These are phyloP conservation scores for Drosophila borborema DNA, from an alignment of 2,888 invertebrate genomes.

Conservation along the genomic window DNA sequence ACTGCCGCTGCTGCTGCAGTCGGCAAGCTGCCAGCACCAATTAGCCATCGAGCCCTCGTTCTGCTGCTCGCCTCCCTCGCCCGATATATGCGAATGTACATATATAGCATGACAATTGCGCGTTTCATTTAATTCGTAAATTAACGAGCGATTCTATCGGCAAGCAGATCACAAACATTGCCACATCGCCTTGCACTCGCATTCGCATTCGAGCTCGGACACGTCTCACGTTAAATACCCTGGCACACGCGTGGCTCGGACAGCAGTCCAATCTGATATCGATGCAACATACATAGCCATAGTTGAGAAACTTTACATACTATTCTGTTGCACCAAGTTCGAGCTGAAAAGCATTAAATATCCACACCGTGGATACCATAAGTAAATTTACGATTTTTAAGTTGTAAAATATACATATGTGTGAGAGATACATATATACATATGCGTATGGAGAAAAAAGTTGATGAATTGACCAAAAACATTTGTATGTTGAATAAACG, in stretches of 20 bases:
- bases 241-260: background rate
- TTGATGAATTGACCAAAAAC: too few relatives aligned
- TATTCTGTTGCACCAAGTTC: too few relatives aligned
- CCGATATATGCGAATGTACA: background rate
- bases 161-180: constrained; percentile 33
- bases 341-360: too few relatives aligned
- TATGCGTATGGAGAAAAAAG: too few relatives aligned
- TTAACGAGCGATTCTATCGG: constrained; percentile 47
- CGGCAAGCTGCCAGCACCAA: constrained; percentile 48
- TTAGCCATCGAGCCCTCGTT: constrained; percentile 35
- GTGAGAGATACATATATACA: too few relatives aligned
- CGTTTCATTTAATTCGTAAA: constrained; percentile 48
- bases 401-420: too few relatives aligned
- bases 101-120: constrained; percentile 39
- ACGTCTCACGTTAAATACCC: constrained; percentile 9
- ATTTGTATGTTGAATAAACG: too few relatives aligned
- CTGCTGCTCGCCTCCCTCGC: background rate
- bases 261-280: background rate
- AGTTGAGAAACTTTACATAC: too few relatives aligned
- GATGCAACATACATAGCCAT: too few relatives aligned
- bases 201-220: background rate
- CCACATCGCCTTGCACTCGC: constrained; percentile 11
- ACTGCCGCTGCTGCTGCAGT: constrained; percentile 18
- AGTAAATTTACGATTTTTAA: too few relatives aligned
- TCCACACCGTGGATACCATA: too few relatives aligned